phyloP scores from a whole-genome alignment of 2,888 invertebrate genomes.

The Pherbina coryleti region DNA sequence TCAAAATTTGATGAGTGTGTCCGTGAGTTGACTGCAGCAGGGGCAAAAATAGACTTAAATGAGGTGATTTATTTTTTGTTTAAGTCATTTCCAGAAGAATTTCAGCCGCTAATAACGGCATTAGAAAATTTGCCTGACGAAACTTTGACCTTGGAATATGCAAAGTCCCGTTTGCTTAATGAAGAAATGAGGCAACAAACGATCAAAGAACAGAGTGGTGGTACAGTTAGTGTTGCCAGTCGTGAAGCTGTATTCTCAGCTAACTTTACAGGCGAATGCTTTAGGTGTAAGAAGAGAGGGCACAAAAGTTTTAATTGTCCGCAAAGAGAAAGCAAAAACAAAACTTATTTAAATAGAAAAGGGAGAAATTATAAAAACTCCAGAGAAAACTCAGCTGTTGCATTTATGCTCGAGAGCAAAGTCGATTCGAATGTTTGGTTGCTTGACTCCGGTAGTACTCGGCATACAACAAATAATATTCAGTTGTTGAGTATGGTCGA shows the following conservation, averaged over 20 bases:
- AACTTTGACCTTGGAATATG: slow-evolving; percentile 34
- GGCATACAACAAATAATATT: slow-evolving; percentile 8
- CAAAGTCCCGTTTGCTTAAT: slow-evolving; percentile 35
- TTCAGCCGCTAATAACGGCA: too few relatives aligned
- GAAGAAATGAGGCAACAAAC: slow-evolving; percentile 36
- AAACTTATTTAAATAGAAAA: background rate
- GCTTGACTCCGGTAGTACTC: slow-evolving; percentile 32
- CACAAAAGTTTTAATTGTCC: slow-evolving; percentile 40
- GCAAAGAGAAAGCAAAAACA: background rate
- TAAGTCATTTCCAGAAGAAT: slow-evolving; percentile 32
- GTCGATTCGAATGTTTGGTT: background rate
- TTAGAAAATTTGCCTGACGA: too few relatives aligned
- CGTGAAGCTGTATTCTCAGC: slow-evolving; percentile 30
- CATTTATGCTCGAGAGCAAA: slow-evolving; percentile 22
- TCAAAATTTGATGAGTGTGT: too few relatives aligned
- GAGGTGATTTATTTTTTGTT: too few relatives aligned
- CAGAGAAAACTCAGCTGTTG: background rate
- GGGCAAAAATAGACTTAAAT: too few relatives aligned
- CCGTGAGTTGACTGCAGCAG: too few relatives aligned
- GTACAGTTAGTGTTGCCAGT: background rate
- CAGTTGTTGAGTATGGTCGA: slow-evolving; percentile 9
- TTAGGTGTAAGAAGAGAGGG: slow-evolving; percentile 32
- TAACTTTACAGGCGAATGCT: slow-evolving; percentile 31
- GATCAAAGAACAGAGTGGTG: background rate
- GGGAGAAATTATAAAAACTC: slow-evolving; percentile 13